A percentile compares a stretch with the other conserved stretches of the same genome.
phyloP scores from a whole-genome alignment of 2,113 vertebrate species.

The Nothoprocta pentlandii region DNA sequence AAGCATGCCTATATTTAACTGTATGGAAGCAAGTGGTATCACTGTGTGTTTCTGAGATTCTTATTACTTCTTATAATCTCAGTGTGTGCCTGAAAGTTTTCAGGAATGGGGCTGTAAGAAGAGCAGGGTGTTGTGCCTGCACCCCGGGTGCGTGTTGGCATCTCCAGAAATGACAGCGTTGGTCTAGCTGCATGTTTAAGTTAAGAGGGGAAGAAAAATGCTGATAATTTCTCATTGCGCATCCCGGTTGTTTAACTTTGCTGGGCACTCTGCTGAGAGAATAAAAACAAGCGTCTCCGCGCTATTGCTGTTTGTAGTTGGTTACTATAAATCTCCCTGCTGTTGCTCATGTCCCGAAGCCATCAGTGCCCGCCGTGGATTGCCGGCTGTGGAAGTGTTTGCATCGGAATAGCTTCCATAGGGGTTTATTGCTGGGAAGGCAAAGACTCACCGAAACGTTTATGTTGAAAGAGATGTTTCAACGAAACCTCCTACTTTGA shows the following conservation, averaged over 20 bases:
- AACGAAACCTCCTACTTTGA: neutral
- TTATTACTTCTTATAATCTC: neutral
- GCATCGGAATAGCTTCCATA: neutral
- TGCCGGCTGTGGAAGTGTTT: neutral
- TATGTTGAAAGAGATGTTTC: neutral
- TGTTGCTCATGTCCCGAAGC: neutral
- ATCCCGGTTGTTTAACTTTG: neutral
- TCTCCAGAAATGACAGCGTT: fast-evolving
- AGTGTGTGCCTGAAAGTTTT: neutral
- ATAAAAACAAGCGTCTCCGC: neutral
- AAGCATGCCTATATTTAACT: neutral
- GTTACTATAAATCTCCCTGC: neutral
- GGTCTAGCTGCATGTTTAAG: neutral
- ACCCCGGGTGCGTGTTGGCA: fast-evolving
- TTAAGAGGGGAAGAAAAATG: neutral
- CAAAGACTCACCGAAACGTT: neutral
- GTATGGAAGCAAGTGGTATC: constrained; percentile 28
- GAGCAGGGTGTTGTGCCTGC: neutral
- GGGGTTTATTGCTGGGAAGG: neutral
- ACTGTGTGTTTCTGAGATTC: constrained; percentile 40
- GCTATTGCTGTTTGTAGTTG: neutral
- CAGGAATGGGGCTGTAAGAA: constrained; percentile 17
- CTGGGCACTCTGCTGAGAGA: neutral
- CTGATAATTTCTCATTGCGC: fast-evolving
- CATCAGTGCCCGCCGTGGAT: fast-evolving